Evolutionary conservation across 2,888 invertebrate species (phyloP), one percentile per base, ranked within the genome.

Genomic region (Troglohyphantes excavatus): DNA sequence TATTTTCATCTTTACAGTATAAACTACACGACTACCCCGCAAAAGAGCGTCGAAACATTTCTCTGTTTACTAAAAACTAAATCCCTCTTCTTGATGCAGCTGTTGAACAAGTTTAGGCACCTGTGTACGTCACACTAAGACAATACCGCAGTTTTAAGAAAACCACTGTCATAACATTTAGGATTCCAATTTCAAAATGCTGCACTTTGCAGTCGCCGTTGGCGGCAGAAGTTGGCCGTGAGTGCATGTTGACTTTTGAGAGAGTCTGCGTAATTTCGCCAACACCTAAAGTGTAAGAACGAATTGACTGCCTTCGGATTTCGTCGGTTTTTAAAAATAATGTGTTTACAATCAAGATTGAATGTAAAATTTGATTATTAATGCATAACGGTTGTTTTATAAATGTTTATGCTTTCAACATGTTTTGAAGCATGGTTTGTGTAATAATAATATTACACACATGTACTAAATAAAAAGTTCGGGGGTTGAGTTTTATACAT

Each of bases 61-160:
- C 39, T 13, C 75, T 85, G 33, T 78, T 86, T 86, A 78, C 63
- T 59, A 59, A 33, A 68, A 59, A 59, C 53, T n/a, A 27, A 75
- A 13, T 70, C 72, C 76, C 67, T 29, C 39, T 29, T 26, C 27
- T 17, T 86, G 72, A 43, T n/a, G 39, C 86, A 86, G 86, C 86
- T 86, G 86, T 23, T 17, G 43, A 43, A 27, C 43, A 72, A 53
- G 61, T 86, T 86, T 86, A 61, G 43, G 70, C 86, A 86, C 86
- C 78, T 86, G 86, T 63, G 29, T 13, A 78, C 78, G 78, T 78
- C 86, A 78, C 76, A 59, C 63, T 61, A 46, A 78, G 78, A 86
- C 85, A 85, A 85, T 85, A 68, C 61, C 63, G 43, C 43, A 29
- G 61, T 86, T 84, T 70, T 70, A 85, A 76, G 76, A 76, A 33